Evolutionary conservation across 2,113 vertebrate genomes (phyloP).

Genomic region (Spea bombifrons): DNA sequence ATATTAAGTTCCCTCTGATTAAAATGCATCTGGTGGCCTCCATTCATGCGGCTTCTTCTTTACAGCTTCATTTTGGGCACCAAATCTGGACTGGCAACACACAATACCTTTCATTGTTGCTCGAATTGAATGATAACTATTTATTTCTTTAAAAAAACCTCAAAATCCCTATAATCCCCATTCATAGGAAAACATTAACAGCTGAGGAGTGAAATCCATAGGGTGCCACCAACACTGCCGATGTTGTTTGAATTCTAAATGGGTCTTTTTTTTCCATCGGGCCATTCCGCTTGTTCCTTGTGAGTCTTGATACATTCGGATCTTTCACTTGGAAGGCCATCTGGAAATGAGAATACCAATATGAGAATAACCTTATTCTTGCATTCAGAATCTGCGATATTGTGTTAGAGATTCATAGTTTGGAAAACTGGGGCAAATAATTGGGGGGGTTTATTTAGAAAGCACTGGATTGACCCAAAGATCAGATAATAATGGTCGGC

Average conservation of each 20-base stretch:
- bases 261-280: conserved; percentile 16
- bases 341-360: no score
- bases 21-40: conserved; percentile 44
- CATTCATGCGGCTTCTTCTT: conserved; percentile 29
- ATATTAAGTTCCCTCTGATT: background rate
- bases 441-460: no score
- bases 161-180: conserved; percentile 37
- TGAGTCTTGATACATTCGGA: no score
- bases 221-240: conserved; percentile 38
- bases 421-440: no score
- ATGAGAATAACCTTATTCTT: no score
- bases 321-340: no score
- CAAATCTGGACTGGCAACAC: conserved; percentile 18
- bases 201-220: conserved; percentile 42
- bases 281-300: conserved; percentile 40
- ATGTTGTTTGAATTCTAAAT: conserved; percentile 44
- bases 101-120: conserved; percentile 52
- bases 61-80: conserved; percentile 32
- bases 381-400: no score
- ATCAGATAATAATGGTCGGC: no score
- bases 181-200: conserved; percentile 48
- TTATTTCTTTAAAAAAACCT: conserved; percentile 52
- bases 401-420: no score
- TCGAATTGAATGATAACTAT: conserved; percentile 32
- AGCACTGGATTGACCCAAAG: no score